Conservation (phyloP, 1,140 invertebrate genomes). For the Achroia grisella region DNA sequence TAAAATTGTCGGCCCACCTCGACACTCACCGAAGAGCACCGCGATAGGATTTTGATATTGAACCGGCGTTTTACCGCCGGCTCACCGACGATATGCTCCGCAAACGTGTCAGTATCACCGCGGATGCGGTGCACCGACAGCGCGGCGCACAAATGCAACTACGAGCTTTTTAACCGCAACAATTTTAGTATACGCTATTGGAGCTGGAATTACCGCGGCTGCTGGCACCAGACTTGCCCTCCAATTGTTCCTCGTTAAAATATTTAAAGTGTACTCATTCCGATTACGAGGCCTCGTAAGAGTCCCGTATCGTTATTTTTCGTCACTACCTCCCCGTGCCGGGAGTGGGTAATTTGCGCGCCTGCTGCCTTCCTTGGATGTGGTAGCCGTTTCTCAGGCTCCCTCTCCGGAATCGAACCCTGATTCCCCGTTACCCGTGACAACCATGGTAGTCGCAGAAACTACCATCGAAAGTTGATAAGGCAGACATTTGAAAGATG, state of each 20-base stretch:
- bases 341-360: conserved; percentile 86
- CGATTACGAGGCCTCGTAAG: conserved; percentile 1
- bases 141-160: conserved; percentile 3
- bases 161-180: conserved; percentile 66
- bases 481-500: conserved; percentile 91
- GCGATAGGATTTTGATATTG: conserved; percentile 3
- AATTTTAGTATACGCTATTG: conserved; percentile 88
- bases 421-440: conserved; percentile 81
- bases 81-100: conserved; percentile 2
- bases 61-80: conserved; percentile 1
- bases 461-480: conserved; percentile 91
- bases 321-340: conserved; percentile 2
- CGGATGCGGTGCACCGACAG: conserved; percentile 3
- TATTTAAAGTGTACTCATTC: conserved; percentile 3
- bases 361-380: conserved; percentile 91
- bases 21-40: conserved; percentile 2
- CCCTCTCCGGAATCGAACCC: conserved; percentile 78
- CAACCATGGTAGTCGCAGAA: conserved; percentile 85
- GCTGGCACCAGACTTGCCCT: conserved; percentile 92
- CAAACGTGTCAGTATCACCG: conserved; percentile 3
- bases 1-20: conserved; percentile 2
- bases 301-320: conserved; percentile 3
- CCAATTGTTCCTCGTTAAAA: conserved; percentile 80
- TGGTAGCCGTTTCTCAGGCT: conserved; percentile 90
- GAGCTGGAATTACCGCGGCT: conserved; percentile 90